Base-by-base conservation (phyloP, 2,888 invertebrate genomes). In the Drymonia ruficornis region DNA sequence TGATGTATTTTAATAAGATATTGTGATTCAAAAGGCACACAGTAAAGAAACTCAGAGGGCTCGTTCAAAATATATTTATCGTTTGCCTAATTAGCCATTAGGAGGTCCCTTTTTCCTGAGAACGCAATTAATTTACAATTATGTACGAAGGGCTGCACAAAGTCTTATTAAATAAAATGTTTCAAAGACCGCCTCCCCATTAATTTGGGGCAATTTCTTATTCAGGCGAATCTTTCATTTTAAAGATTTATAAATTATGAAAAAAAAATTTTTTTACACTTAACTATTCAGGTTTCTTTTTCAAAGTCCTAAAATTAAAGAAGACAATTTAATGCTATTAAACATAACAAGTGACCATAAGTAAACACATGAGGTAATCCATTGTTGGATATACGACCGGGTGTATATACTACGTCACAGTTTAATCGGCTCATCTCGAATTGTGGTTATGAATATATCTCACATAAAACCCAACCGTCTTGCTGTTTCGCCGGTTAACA, bases 41-140 rank as follows among this genome's bases (percentile, higher is more conserved):
- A 70, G 66, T 59, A 55, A 64, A 72, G 63, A 60, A 74, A 74
- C 59, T 72, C 59, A 53, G 67, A 53, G 55, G 57, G 50, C 63
- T 66, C 69, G 60, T 74, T 76, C 75, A 74, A 83, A 81, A 83
- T 81, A 78, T 86, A 86, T 85, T 86, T 87, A 86, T 87, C 81
- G 84, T 79, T 83, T 76, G 76, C 76, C 76, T 83, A 87, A 88
- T 89, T 83, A 81, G 76, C 83, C 76, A 83, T 84, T 83, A 84
- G 65, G 65, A 80, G 76, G 81, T 81, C 79, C 82, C 83, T 84
- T 80, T 83, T 83, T 81, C 78, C 70, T 78, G 70, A 78, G 76
- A 80, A 79, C 74, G 81, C 84, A 87, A 89, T 89, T 89, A 89
- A 89, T 90, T 87, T 78, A 87, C 87, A 89, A 89, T 90, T 90